Base-by-base conservation (phyloP, 2,797 vertebrate species). In the Clarias fuscus region DNA sequence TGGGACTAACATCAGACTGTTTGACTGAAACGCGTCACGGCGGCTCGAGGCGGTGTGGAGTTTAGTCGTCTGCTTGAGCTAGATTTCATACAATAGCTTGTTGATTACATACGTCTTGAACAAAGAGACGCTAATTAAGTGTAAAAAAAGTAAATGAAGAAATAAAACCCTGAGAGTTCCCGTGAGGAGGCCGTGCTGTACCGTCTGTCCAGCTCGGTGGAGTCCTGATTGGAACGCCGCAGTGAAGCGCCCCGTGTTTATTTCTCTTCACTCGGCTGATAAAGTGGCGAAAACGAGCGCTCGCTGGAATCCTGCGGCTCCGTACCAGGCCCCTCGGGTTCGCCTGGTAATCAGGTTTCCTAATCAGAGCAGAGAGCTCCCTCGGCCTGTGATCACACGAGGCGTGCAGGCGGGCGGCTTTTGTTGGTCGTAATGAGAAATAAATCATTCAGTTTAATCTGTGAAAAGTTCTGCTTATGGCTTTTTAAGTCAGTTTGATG, bases 361-460 rank as follows among this genome's bases (percentile, higher is more conserved):
- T 87, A 88, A 90, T 89, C 83, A 88, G 81, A 61, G 84, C 82
- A 40, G 67, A 22, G 83, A 77, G 70, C n/a, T 83, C 80, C 65
- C 72, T 17, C 17, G 37, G 79, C 83, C 64, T 71, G 67, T 71
- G 85, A 86, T 86, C 82, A 59, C 24, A 61, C 65, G 53, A 48
- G 40, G 77, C 80, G 17, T 79, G 43, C 30, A 85, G 65, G 84
- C 40, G 84, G 87, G 68, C 82, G 78, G 80, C 84, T 88, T 90
- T 89, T 89, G 85, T 91, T 81, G 82, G 84, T 20, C 10, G 64
- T 91, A 88, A 90, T 90, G 91, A 91, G 90, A 89, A 91, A 90
- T 87, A 87, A 86, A 89, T 89, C 86, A 89, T 86, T 89, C 83
- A 78, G 68, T 91, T 89, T 91, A 90, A 89, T 91, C 90, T 88